Percentiles rank a stretch among this genome's conserved stretches.
Conservation (phyloP, 1,140 invertebrate genomes). For the Cyclina sinensis region DNA sequence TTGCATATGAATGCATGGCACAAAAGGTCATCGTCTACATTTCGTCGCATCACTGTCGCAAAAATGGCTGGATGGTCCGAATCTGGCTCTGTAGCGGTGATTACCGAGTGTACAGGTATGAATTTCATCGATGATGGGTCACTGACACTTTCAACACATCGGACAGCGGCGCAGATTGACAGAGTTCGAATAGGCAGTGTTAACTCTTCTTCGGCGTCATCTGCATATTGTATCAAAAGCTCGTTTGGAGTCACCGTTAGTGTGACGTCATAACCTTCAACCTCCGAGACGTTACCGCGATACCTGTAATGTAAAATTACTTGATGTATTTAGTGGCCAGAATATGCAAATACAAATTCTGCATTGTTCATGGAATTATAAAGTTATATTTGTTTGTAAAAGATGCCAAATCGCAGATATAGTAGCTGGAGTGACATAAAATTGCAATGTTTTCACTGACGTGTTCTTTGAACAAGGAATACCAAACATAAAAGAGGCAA, state of each 20-base stretch:
- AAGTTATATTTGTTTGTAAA: too few species aligned
- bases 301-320: constrained; percentile 30
- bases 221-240: constrained; percentile 97
- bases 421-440: too few species aligned
- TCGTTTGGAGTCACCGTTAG: constrained; percentile 99
- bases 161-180: constrained; percentile 98
- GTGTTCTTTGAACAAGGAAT: too few species aligned
- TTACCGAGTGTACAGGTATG: constrained; percentile 96
- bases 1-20: constrained; percentile 99
- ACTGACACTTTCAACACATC: constrained; percentile 63
- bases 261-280: constrained; percentile 87
- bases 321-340: too few species aligned
- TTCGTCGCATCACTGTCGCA: constrained; percentile 95
- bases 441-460: too few species aligned
- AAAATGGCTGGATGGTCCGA: constrained; percentile 97
- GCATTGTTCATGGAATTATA: too few species aligned
- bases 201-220: constrained; percentile 97
- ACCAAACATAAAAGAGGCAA: too few species aligned
- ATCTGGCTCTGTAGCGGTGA: constrained; percentile 65
- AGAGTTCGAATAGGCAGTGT: constrained; percentile 98
- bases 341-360: too few species aligned
- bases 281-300: constrained; percentile 21
- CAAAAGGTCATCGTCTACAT: constrained; percentile 95
- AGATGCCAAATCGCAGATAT: too few species aligned
- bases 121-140: constrained; percentile 90